A percentile compares a stretch with the other conserved stretches of the same genome.
phyloP scores from a whole-genome alignment of 2,113 vertebrate genomes.

The Cranoglanis bouderius region DNA sequence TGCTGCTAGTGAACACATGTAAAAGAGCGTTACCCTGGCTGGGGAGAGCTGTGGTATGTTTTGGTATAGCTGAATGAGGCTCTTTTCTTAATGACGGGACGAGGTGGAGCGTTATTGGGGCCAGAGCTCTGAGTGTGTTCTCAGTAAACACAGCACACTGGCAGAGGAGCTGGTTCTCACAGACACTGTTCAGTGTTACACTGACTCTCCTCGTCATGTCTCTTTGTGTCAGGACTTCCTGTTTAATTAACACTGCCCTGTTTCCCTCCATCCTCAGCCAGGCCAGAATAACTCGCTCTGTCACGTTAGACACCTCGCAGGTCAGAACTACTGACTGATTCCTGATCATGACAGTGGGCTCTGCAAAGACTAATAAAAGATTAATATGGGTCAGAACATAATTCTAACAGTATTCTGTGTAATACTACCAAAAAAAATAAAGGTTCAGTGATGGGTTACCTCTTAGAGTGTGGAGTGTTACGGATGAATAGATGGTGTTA shows the following conservation, averaged over 20 bases:
- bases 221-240: slow-evolving; percentile 25
- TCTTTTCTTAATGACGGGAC: neutral
- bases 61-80: neutral
- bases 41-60: neutral
- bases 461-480: slow-evolving; percentile 37
- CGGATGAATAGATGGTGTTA: neutral
- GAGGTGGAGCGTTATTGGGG: slow-evolving; percentile 5
- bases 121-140: slow-evolving; percentile 36
- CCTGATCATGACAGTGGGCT: slow-evolving; percentile 26
- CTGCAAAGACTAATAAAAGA: slow-evolving; percentile 6
- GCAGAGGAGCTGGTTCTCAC: slow-evolving; percentile 35
- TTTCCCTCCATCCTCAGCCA: slow-evolving; percentile 53
- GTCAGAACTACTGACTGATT: slow-evolving; percentile 37
- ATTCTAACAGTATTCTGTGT: neutral
- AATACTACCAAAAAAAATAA: neutral
- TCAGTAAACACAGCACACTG: slow-evolving; percentile 53
- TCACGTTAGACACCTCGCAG: slow-evolving; percentile 41
- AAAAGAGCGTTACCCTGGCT: neutral
- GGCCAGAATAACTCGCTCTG: slow-evolving; percentile 32
- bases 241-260: slow-evolving; percentile 33
- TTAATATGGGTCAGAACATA: neutral
- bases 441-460: neutral
- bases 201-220: neutral
- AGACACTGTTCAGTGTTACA: slow-evolving; percentile 37
- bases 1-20: neutral